Conservation (phyloP, 2,888 invertebrate genomes). For the Strigamia transsilvanica region DNA sequence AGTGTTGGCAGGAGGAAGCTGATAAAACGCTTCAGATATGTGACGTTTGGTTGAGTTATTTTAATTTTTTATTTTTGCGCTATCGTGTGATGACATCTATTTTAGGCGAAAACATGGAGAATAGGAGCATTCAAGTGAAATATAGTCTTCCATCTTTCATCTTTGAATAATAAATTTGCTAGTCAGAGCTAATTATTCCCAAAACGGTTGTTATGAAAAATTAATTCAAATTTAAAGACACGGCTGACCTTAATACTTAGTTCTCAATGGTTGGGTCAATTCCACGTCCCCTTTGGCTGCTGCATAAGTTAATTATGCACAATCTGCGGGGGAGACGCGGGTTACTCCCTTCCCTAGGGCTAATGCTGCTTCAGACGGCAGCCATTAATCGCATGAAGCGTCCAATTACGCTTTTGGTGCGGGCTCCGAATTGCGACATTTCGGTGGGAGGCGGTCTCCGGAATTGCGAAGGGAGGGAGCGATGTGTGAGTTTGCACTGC, state of each 20-base stretch:
- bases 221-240: conserved; percentile 43
- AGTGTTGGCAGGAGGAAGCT: conserved; percentile 34
- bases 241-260: conserved; percentile 39
- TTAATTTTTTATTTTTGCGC: background rate
- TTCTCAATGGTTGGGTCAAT: conserved; percentile 28
- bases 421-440: conserved; percentile 38
- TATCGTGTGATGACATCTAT: conserved; percentile 7
- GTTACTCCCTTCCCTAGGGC: conserved; percentile 26
- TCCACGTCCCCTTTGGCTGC: conserved; percentile 20
- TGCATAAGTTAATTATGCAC: conserved; percentile 40
- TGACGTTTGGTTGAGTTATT: conserved; percentile 23
- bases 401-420: conserved; percentile 38
- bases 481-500: conserved; percentile 22
- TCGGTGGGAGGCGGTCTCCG: conserved; percentile 19
- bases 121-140: background rate
- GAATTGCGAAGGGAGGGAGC: conserved; percentile 25
- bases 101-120: background rate
- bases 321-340: conserved; percentile 37
- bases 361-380: conserved; percentile 31
- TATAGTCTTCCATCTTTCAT: background rate
- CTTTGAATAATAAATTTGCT: conserved; percentile 3
- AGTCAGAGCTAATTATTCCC: conserved; percentile 14
- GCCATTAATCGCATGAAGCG: conserved; percentile 41
- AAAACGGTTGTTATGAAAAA: conserved; percentile 37
- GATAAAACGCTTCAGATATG: conserved; percentile 27